Conservation (phyloP, 2,113 vertebrate species). For the Calonectris borealis region DNA sequence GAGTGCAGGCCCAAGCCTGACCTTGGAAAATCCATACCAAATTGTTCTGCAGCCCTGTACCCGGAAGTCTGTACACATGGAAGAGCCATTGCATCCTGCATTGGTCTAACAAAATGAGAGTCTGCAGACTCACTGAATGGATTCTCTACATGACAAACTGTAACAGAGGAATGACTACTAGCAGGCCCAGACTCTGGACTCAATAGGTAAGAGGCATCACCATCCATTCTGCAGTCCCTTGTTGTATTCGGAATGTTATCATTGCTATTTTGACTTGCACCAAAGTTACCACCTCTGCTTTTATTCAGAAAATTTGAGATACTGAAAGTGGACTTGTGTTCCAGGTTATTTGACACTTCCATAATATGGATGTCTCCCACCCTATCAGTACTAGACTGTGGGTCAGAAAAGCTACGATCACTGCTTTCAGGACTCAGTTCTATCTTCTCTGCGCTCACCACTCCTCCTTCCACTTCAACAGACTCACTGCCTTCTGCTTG, state of each 20-base stretch:
- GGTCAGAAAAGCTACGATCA: constrained; percentile 88
- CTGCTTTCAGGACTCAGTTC: constrained; percentile 91
- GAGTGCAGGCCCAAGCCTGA: constrained; percentile 85
- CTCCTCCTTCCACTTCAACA: constrained; percentile 79
- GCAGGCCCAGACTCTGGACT: constrained; percentile 76
- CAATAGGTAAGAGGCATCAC: constrained; percentile 79
- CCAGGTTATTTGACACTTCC: constrained; percentile 76
- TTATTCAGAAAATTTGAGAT: constrained; percentile 88
- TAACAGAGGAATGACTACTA: constrained; percentile 70
- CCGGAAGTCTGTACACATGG: constrained; percentile 71
- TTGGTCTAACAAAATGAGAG: constrained; percentile 82
- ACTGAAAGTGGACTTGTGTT: constrained; percentile 80
- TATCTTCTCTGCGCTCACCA: constrained; percentile 81
- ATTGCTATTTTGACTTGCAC: constrained; percentile 70
- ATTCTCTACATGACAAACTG: constrained; percentile 77
- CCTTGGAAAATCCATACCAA: constrained; percentile 85
- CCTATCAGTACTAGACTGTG: constrained; percentile 82
- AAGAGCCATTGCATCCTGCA: constrained; percentile 81
- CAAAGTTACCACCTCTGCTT: constrained; percentile 71
- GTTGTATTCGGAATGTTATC: constrained; percentile 87
- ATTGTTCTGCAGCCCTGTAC: constrained; percentile 79
- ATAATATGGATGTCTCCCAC: constrained; percentile 80
- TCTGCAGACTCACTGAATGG: constrained; percentile 77
- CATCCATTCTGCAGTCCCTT: constrained; percentile 80
- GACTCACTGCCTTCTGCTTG: constrained; percentile 88